Conservation (phyloP, 2,888 invertebrate species). For the Neuroscelio doddi region DNA sequence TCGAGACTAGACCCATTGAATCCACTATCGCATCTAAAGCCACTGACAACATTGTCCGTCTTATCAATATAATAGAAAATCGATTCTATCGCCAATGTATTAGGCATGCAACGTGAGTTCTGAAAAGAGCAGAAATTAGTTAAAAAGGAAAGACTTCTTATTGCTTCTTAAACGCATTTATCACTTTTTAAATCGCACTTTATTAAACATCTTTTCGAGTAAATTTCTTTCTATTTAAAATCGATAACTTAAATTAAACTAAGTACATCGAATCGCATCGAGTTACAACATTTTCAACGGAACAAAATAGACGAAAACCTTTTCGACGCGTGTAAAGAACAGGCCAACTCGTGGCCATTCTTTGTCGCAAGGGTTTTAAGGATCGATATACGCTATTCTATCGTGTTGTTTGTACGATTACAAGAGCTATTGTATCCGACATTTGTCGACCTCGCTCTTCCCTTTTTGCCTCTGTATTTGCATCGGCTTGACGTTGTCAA, state of each 20-base stretch:
- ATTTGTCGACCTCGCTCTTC: slow-evolving; percentile 22
- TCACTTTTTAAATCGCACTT: too few species aligned
- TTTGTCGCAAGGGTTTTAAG: slow-evolving; percentile 19
- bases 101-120: too few species aligned
- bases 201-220: too few species aligned
- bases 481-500: slow-evolving; percentile 28
- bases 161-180: too few species aligned
- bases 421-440: slow-evolving; percentile 26
- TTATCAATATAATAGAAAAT: slow-evolving; percentile 23
- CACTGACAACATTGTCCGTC: slow-evolving; percentile 24
- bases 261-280: too few species aligned
- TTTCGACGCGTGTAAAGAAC: slow-evolving; percentile 19
- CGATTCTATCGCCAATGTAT: too few species aligned
- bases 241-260: too few species aligned
- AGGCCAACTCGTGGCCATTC: slow-evolving; percentile 17
- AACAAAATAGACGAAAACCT: too few species aligned
- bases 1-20: slow-evolving; percentile 12
- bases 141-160: too few species aligned
- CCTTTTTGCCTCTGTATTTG: slow-evolving; percentile 21
- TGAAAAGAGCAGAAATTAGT: too few species aligned
- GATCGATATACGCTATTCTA: slow-evolving; percentile 27
- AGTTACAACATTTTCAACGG: too few species aligned
- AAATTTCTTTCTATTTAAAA: too few species aligned
- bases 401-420: slow-evolving; percentile 22
- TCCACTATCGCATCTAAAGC: slow-evolving; percentile 24